Evolutionary conservation across 2,888 invertebrate genomes (phyloP).

Genomic region (Meiosimyza decipiens): DNA sequence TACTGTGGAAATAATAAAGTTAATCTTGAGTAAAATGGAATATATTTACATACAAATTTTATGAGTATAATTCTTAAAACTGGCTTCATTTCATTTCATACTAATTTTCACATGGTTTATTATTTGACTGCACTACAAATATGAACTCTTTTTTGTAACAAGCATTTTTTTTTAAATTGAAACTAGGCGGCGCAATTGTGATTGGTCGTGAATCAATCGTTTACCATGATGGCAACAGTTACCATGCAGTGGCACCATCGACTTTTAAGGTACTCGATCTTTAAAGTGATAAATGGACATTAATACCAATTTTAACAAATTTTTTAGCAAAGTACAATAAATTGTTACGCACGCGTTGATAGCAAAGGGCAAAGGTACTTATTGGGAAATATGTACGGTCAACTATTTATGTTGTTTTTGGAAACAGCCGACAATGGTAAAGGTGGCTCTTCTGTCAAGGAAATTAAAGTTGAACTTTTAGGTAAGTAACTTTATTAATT

Average conservation of each 20-base stretch:
- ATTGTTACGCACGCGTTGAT: conserved; percentile 95
- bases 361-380: conserved; percentile 89
- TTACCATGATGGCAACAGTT: conserved; percentile 93
- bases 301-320: neutral
- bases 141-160: too few relatives aligned
- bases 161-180: neutral
- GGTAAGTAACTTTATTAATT: conserved; percentile 68
- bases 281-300: neutral
- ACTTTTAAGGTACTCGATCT: conserved; percentile 82
- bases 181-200: conserved; percentile 86
- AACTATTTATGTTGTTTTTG: conserved; percentile 94
- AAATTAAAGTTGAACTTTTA: conserved; percentile 91
- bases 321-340: conserved; percentile 87
- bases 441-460: conserved; percentile 82
- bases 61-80: too few relatives aligned
- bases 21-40: too few relatives aligned
- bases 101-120: too few relatives aligned
- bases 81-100: too few relatives aligned
- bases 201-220: conserved; percentile 98
- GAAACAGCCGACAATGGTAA: conserved; percentile 85
- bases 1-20: too few relatives aligned
- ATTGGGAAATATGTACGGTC: conserved; percentile 93
- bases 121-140: too few relatives aligned
- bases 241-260: conserved; percentile 92
- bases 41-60: too few relatives aligned